Evolutionary conservation across 2,888 invertebrate genomes (phyloP).

Genomic region (Pyrochroa serraticornis): DNA sequence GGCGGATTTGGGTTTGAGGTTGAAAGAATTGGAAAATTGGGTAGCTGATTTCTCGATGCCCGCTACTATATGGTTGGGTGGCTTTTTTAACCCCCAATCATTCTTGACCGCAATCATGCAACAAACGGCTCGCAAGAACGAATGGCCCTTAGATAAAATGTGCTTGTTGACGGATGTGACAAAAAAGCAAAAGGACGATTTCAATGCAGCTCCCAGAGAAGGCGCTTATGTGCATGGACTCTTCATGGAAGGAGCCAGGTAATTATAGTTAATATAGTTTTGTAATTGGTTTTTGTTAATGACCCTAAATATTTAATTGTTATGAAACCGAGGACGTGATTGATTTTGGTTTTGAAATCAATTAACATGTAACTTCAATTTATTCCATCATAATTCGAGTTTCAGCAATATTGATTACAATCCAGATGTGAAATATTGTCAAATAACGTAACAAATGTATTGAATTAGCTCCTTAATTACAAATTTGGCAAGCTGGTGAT

Average conservation of each 20-base stretch:
- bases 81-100: conserved; percentile 96
- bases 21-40: conserved; percentile 87
- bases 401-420: too few species aligned
- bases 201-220: conserved; percentile 85
- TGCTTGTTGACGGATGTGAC: conserved; percentile 94
- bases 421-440: too few species aligned
- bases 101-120: conserved; percentile 98
- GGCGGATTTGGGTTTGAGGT: conserved; percentile 79
- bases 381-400: too few species aligned
- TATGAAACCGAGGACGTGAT: too few species aligned
- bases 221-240: conserved; percentile 90
- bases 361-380: too few species aligned
- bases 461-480: background rate
- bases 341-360: too few species aligned
- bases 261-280: conserved; percentile 4
- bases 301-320: too few species aligned
- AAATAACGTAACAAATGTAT: background rate
- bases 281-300: too few species aligned
- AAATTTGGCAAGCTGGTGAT: too few species aligned
- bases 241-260: conserved; percentile 87
- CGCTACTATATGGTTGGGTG: conserved; percentile 89
- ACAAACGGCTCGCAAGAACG: conserved; percentile 93
- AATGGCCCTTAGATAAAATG: conserved; percentile 96
- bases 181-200: conserved; percentile 84
- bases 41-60: conserved; percentile 87